Conservation (phyloP, 2,888 invertebrate species). For the Acutogordius australiensis region DNA sequence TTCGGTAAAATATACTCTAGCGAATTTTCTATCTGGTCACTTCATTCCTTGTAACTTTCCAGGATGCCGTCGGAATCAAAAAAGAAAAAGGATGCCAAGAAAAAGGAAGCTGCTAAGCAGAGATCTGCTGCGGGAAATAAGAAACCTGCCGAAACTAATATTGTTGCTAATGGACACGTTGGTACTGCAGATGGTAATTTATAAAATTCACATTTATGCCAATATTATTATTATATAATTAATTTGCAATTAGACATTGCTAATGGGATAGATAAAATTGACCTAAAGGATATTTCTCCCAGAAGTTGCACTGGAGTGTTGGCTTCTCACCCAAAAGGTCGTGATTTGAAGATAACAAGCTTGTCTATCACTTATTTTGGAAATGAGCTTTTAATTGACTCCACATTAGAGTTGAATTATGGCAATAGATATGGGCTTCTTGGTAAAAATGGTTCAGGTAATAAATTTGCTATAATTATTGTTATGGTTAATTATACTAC, state of each 20-base stretch:
- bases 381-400: constrained; percentile 71
- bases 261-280: constrained; percentile 28
- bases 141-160: background rate
- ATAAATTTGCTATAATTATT: constrained; percentile 18
- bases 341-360: constrained; percentile 79
- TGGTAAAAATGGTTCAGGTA: constrained; percentile 84
- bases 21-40: too few relatives aligned
- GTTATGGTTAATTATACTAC: background rate
- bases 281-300: constrained; percentile 33
- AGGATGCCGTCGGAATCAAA: constrained; percentile 99
- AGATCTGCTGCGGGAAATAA: constrained; percentile 14
- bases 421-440: constrained; percentile 80
- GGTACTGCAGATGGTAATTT: background rate
- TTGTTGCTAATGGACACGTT: background rate
- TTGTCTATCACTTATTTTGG: constrained; percentile 94
- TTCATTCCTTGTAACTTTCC: too few relatives aligned
- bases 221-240: too few relatives aligned
- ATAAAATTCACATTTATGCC: too few relatives aligned
- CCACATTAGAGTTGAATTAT: constrained; percentile 77
- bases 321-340: constrained; percentile 69
- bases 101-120: constrained; percentile 64
- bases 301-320: constrained; percentile 62
- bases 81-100: constrained; percentile 82
- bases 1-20: too few relatives aligned
- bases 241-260: constrained; percentile 12